phyloP scores from a whole-genome alignment of 37 sponge, comb jelly and placozoan species.

The Geodia barretti region DNA sequence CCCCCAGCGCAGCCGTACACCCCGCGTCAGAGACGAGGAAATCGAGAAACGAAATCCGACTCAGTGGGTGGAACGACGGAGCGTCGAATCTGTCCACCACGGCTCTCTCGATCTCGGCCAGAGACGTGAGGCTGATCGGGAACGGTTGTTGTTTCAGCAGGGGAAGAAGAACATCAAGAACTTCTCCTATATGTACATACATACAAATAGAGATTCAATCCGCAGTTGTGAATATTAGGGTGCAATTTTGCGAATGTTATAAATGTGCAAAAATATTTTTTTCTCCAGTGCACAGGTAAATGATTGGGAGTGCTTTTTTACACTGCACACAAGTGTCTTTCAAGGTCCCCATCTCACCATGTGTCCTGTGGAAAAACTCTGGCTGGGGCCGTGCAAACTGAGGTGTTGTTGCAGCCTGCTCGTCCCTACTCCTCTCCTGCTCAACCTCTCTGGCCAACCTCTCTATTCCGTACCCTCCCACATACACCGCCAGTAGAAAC shows the following conservation, averaged over 20 bases:
- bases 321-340: no score
- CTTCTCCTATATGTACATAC: constrained; percentile 27
- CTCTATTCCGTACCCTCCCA: constrained; percentile 39
- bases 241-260: no score
- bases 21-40: constrained; percentile 22
- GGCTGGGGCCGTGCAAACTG: not conserved
- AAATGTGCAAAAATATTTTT: no score
- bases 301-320: no score
- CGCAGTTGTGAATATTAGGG: no score
- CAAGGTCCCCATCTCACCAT: constrained; percentile 4
- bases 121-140: constrained; percentile 35
- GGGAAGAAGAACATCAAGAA: constrained; percentile 4
- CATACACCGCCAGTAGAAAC: constrained; percentile 38
- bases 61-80: constrained; percentile 25
- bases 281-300: no score
- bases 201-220: not conserved
- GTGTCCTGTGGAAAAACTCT: not conserved
- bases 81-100: constrained; percentile 20
- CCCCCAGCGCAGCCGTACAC: constrained; percentile 14
- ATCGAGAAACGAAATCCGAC: constrained; percentile 49
- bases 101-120: constrained; percentile 28
- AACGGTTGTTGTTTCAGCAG: constrained; percentile 14
- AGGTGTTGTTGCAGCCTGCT: no score
- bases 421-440: no score
- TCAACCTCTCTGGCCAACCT: not conserved